Evolutionary conservation across 2,888 invertebrate genomes (phyloP).

Genomic region (Cheilosia vulpina): DNA sequence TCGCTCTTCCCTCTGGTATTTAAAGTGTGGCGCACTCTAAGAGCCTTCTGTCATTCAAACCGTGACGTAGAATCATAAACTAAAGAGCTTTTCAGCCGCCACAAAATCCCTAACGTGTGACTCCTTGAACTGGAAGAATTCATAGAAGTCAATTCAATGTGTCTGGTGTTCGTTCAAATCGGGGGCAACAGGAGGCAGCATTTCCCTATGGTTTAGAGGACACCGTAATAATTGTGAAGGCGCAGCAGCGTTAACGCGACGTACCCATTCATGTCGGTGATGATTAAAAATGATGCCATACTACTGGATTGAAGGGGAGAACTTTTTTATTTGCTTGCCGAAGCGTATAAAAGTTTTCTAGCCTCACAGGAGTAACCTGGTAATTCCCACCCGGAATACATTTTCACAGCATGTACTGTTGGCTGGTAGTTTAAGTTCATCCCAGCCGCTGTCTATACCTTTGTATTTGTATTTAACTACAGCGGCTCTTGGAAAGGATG

Average conservation of each 20-base stretch:
- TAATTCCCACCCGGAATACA: background rate
- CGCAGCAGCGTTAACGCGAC: conserved; percentile 2
- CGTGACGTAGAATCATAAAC: conserved; percentile 12
- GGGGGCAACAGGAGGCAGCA: background rate
- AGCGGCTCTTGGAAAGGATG: conserved; percentile 8
- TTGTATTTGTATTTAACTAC: conserved; percentile 1
- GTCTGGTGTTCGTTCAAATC: background rate
- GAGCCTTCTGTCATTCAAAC: conserved; percentile 37
- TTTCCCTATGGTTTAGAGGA: background rate
- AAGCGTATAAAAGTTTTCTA: conserved; percentile 38
- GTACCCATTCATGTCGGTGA: conserved; percentile 31
- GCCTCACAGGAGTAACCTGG: background rate
- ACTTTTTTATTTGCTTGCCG: conserved; percentile 48
- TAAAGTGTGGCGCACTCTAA: conserved; percentile 28
- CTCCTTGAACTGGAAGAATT: conserved; percentile 61
- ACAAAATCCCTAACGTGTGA: conserved; percentile 42
- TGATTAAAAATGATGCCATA: conserved; percentile 60
- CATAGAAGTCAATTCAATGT: conserved; percentile 32
- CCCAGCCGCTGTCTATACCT: background rate
- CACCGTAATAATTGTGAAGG: background rate
- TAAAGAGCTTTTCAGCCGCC: conserved; percentile 8
- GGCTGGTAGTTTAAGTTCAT: conserved; percentile 16
- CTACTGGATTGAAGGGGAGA: conserved; percentile 26
- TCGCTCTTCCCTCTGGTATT: conserved; percentile 19
- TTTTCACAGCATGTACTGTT: background rate